A percentile compares a stretch with the other conserved stretches of the same genome.
These are phyloP conservation scores for Lutjanus argentimaculatus DNA, from an alignment of 2,797 vertebrate genomes.

Conservation along the genomic window DNA sequence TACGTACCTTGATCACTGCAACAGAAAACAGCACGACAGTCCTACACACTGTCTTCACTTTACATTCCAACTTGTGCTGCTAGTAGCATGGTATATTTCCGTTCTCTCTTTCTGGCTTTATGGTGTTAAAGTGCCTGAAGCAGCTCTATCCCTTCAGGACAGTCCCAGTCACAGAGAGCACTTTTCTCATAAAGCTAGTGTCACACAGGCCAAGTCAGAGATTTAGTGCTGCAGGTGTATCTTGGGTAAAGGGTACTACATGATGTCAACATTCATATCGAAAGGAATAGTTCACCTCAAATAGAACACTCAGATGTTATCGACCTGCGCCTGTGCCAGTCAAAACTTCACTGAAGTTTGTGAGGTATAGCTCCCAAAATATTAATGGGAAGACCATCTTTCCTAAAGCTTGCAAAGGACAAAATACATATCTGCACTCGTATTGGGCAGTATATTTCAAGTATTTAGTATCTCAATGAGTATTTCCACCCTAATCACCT, in stretches of 20 bases:
- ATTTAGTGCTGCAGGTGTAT: conserved; percentile 21
- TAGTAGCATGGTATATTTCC: conserved; percentile 35
- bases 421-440: conserved; percentile 7
- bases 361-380: conserved; percentile 3
- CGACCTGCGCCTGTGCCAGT: background rate
- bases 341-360: conserved; percentile 11
- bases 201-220: conserved; percentile 41
- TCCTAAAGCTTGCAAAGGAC: conserved; percentile 1
- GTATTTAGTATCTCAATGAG: background rate
- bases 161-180: conserved; percentile 32
- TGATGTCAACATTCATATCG: conserved; percentile 23
- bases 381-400: conserved; percentile 1
- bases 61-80: conserved; percentile 51
- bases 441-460: background rate
- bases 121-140: conserved; percentile 78
- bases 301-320: conserved; percentile 2
- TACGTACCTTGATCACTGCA: conserved; percentile 39
- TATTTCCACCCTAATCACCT: background rate
- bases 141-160: conserved; percentile 61
- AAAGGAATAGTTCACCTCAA: conserved; percentile 23
- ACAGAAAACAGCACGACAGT: conserved; percentile 40
- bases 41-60: conserved; percentile 35
- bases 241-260: background rate
- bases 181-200: conserved; percentile 38
- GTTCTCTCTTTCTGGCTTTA: conserved; percentile 45